Conservation (phyloP, 2,888 invertebrate species). For the Rutpela maculata region DNA sequence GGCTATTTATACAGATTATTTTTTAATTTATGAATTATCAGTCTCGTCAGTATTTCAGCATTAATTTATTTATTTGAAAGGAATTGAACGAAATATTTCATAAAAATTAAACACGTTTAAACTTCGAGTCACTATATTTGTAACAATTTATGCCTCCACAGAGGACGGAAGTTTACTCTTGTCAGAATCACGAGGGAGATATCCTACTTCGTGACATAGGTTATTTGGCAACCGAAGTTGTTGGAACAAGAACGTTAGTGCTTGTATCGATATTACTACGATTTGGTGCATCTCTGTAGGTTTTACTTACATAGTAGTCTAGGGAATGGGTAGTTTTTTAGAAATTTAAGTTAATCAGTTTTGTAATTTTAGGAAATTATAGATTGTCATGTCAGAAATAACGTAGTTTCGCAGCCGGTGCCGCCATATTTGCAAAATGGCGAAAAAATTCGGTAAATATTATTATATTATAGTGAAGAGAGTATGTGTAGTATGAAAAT, state of each 20-base stretch:
- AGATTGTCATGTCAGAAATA: no score
- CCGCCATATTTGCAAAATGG: no score
- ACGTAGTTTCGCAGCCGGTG: no score
- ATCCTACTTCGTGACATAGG: conserved; percentile 12
- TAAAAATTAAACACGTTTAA: conserved; percentile 5
- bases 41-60: no score
- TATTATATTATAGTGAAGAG: no score
- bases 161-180: conserved; percentile 28
- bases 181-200: conserved; percentile 26
- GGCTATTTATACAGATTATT: no score
- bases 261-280: conserved; percentile 18
- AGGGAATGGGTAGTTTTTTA: no score
- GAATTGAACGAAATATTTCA: background rate
- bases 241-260: conserved; percentile 5
- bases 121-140: background rate
- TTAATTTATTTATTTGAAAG: background rate
- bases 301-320: background rate
- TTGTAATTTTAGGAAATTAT: no score
- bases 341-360: no score
- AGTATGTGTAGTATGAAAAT: no score
- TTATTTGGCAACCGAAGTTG: background rate
- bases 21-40: no score
- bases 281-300: background rate
- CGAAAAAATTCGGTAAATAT: no score
- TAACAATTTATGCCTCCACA: conserved; percentile 25